Percentiles rank a stretch among this genome's conserved stretches.
Evolutionary conservation across 2,888 invertebrate genomes (phyloP).

Genomic region (Bombylius discolor): DNA sequence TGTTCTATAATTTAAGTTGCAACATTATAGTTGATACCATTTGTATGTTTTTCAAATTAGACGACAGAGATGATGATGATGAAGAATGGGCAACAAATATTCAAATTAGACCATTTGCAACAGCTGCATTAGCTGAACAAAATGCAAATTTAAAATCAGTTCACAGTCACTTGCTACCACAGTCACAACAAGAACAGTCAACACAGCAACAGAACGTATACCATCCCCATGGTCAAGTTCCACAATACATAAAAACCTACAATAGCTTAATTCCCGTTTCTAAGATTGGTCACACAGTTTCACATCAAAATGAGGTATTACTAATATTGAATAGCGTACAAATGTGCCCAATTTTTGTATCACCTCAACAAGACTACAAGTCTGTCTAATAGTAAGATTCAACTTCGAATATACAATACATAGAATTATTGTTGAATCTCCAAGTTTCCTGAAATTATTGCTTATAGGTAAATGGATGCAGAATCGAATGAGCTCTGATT

Average conservation of each 20-base stretch:
- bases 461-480: no score
- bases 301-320: conserved; percentile 19
- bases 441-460: no score
- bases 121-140: conserved; percentile 36
- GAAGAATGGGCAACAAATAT: conserved; percentile 36
- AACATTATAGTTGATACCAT: no score
- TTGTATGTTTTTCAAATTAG: conserved; percentile 14
- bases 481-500: no score
- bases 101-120: conserved; percentile 33
- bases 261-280: conserved; percentile 35
- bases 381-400: no score
- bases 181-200: conserved; percentile 16
- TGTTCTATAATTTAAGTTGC: no score
- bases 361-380: no score
- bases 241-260: conserved; percentile 31
- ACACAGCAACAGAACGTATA: conserved; percentile 1
- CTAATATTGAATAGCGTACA: no score
- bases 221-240: conserved; percentile 21
- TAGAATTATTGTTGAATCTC: no score
- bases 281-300: conserved; percentile 30
- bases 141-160: conserved; percentile 32
- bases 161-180: conserved; percentile 1
- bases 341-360: no score
- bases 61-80: conserved; percentile 36
- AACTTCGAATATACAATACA: no score